Evolutionary conservation across 2,888 invertebrate genomes (phyloP).

Genomic region (Drosophila demipolita): DNA sequence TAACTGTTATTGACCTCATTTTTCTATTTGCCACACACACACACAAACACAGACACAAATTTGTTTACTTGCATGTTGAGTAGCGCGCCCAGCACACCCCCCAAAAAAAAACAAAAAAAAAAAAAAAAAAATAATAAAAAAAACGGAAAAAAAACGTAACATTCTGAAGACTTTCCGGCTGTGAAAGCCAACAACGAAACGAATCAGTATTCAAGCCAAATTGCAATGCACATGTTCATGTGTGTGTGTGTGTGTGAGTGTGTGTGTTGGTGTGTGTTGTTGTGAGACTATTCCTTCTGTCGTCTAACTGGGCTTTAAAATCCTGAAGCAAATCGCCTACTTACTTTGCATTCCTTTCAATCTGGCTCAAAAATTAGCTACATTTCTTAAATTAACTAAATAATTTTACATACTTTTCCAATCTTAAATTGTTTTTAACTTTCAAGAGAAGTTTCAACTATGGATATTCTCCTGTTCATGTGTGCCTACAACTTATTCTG

Average conservation of each 20-base stretch:
- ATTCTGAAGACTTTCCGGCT: slow-evolving; percentile 10
- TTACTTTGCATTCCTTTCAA: neutral
- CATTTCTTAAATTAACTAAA: too few relatives aligned
- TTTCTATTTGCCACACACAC: slow-evolving; percentile 56
- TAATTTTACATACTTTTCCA: neutral
- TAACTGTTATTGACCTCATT: slow-evolving; percentile 80
- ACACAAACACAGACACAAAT: slow-evolving; percentile 35
- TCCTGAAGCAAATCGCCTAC: neutral
- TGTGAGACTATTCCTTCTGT: neutral
- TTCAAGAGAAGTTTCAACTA: neutral
- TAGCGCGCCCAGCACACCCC: slow-evolving; percentile 1
- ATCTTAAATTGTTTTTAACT: neutral
- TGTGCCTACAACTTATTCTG: neutral
- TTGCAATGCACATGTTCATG: slow-evolving; percentile 9
- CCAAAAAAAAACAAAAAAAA: neutral
- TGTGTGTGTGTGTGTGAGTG: neutral
- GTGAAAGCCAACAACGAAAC: slow-evolving; percentile 13
- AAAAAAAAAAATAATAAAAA: neutral
- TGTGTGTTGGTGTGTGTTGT: slow-evolving; percentile 1
- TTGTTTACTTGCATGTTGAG: slow-evolving; percentile 56
- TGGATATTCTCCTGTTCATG: neutral
- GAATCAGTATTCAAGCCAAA: slow-evolving; percentile 33
- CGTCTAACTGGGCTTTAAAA: slow-evolving; percentile 2
- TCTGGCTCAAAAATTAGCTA: neutral
- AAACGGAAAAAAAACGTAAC: slow-evolving; percentile 1